These are phyloP conservation scores for Malacoctenus gilli DNA, from an alignment of 2,797 vertebrate species.

Conservation along the genomic window DNA sequence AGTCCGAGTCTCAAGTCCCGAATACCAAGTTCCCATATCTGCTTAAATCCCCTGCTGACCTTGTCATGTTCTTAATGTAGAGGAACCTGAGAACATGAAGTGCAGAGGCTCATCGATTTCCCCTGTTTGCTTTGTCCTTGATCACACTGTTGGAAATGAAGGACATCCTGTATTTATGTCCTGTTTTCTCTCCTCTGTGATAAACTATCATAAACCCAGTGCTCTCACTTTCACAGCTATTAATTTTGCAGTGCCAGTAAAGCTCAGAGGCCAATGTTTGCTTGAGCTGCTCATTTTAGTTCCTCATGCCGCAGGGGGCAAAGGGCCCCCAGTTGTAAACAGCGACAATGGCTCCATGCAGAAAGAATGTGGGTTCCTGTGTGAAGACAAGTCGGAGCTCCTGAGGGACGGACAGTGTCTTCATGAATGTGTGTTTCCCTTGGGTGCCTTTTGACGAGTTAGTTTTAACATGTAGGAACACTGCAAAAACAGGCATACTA, in stretches of 20 bases:
- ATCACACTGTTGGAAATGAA: slow-evolving; percentile 3
- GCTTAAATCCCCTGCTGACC: neutral
- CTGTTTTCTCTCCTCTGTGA: slow-evolving; percentile 9
- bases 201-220: slow-evolving; percentile 16
- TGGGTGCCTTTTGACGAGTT: too few relatives aligned
- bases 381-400: slow-evolving; percentile 37
- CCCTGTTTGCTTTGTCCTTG: slow-evolving; percentile 16
- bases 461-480: too few relatives aligned
- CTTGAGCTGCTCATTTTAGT: slow-evolving; percentile 27
- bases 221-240: slow-evolving; percentile 51
- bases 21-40: too few relatives aligned
- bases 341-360: slow-evolving; percentile 3
- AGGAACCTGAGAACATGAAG: slow-evolving; percentile 24
- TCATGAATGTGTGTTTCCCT: too few relatives aligned
- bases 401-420: slow-evolving; percentile 19
- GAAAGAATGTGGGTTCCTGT: slow-evolving; percentile 47
- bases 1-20: too few relatives aligned
- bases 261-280: slow-evolving; percentile 64
- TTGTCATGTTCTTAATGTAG: slow-evolving; percentile 15
- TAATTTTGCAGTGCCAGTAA: slow-evolving; percentile 49
- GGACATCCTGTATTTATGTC: slow-evolving; percentile 40
- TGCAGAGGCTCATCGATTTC: neutral
- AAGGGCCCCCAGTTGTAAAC: slow-evolving; percentile 38
- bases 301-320: slow-evolving; percentile 32
- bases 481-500: too few relatives aligned